Percentiles rank a stretch among this genome's conserved stretches.
Conservation (phyloP, 2,888 invertebrate species). For the Strigamia transsilvanica region DNA sequence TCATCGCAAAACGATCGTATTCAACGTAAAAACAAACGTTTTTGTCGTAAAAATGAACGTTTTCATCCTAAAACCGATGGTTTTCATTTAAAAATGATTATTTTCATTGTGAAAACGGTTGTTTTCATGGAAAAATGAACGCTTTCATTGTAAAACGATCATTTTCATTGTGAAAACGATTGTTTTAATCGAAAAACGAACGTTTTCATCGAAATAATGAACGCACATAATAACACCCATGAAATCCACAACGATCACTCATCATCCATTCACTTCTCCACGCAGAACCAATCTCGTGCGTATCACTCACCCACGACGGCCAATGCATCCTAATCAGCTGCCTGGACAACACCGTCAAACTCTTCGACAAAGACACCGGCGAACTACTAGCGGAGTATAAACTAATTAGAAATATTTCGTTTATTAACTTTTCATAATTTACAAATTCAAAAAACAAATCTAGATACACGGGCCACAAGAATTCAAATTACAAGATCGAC, state of each 20-base stretch:
- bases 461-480: constrained; percentile 83
- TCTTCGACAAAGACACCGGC: constrained; percentile 89
- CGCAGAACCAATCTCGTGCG: constrained; percentile 79
- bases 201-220: too few relatives aligned
- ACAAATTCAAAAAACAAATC: neutral
- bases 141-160: too few relatives aligned
- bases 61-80: too few relatives aligned
- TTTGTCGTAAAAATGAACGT: too few relatives aligned
- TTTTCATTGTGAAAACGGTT: too few relatives aligned
- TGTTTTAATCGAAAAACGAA: too few relatives aligned
- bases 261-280: neutral
- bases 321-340: constrained; percentile 89
- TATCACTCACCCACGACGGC: constrained; percentile 87
- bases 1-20: too few relatives aligned
- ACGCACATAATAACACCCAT: too few relatives aligned
- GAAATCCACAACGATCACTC: neutral
- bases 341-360: constrained; percentile 80
- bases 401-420: constrained; percentile 58
- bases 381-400: constrained; percentile 76
- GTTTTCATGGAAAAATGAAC: too few relatives aligned
- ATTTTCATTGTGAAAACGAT: too few relatives aligned
- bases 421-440: neutral
- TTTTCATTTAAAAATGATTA: too few relatives aligned
- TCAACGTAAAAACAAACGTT: too few relatives aligned
- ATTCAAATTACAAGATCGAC: constrained; percentile 85